A percentile compares a stretch with the other conserved stretches of the same genome.
These are phyloP conservation scores for Ranitomeya variabilis DNA, from an alignment of 2,113 vertebrate genomes.

Conservation along the genomic window DNA sequence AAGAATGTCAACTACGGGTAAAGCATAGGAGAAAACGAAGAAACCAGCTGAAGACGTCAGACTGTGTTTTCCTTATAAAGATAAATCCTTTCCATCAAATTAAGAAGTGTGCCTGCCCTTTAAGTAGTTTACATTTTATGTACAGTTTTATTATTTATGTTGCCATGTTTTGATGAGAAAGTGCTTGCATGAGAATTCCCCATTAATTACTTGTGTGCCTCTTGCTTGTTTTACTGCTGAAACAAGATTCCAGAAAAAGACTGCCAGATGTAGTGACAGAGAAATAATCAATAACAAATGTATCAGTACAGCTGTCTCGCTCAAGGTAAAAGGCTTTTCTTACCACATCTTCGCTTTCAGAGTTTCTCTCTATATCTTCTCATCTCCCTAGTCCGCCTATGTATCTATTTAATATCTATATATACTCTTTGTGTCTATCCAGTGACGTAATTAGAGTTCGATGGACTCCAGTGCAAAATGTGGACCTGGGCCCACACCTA, in stretches of 20 bases:
- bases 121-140: constrained; percentile 14
- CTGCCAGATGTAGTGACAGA: constrained; percentile 21
- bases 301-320: neutral
- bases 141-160: neutral
- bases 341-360: neutral
- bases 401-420: neutral
- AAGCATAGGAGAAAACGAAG: neutral
- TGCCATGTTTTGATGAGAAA: neutral
- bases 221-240: constrained; percentile 37
- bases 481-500: too few relatives aligned
- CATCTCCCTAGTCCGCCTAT: neutral
- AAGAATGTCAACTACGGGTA: neutral
- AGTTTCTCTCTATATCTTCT: neutral
- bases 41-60: neutral
- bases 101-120: neutral
- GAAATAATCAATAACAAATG: constrained; percentile 31
- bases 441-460: too few relatives aligned
- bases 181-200: constrained; percentile 37
- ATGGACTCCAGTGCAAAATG: too few relatives aligned
- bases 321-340: neutral
- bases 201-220: constrained; percentile 30
- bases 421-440: neutral
- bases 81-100: neutral
- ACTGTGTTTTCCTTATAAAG: neutral
- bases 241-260: constrained; percentile 19